Base-by-base conservation (phyloP, 1,140 invertebrate species). In the Conus betulinus region DNA sequence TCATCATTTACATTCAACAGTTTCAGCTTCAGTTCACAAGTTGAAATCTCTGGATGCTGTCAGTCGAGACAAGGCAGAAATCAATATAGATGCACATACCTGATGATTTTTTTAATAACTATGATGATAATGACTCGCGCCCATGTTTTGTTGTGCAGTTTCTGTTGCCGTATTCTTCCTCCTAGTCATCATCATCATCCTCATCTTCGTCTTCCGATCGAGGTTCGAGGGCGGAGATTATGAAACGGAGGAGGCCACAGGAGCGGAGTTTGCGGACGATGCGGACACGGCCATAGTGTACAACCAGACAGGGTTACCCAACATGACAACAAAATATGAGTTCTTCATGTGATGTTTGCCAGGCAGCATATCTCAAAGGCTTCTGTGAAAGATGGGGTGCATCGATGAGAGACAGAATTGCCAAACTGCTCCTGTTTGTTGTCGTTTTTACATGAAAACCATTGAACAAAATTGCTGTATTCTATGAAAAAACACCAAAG, bases 201-300 rank as follows among this genome's bases (percentile, higher is more conserved):
- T 99, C 95, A 97, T 97, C 0, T 96, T 99, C 79, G 94, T 99
- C 5, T 97, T 99, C 98, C 63, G 98, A 92, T 97, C 97, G 27
- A 96, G 98, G 52, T 99, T 97, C 97, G 27, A 96, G 98, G 99
- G 99, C 96, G 98, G 98, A 23, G 98, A 99, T 95, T 99, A 99
- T 93, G 96, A 98, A 81, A 99, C 98, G 0, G 97, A 99, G 95
- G 98, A 99, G 95, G 98, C 99, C 93, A 97, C 98, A 90, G 98
- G 98, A 39, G 98, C 98, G 11, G 97, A 98, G 90, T 97, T 97
- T 82, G 98, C 98, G 0, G 96, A 97, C 10, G 98, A 99, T 95
- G 98, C 98, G 0, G 98, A 99, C 94, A 97, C 97, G 51, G 98
- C 98, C 15, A 98, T 99, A 1, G 97, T 99, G 13, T 97, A 98